Percentiles rank a stretch among this genome's conserved stretches.
Evolutionary conservation across 2,888 invertebrate genomes (phyloP).

Genomic region (Epiblema foenella): DNA sequence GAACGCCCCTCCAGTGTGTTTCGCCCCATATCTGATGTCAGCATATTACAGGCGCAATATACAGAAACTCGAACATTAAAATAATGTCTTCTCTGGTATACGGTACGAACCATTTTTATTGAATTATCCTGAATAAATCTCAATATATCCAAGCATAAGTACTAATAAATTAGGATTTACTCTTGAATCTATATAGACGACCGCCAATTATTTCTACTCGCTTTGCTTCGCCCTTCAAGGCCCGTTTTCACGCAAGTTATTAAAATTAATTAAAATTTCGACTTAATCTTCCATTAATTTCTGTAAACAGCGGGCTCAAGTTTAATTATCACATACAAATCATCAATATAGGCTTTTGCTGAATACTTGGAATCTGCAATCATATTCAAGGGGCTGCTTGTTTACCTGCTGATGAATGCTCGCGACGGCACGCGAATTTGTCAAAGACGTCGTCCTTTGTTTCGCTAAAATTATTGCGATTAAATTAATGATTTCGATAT

Average conservation of each 20-base stretch:
- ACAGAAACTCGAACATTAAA: no score
- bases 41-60: no score
- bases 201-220: constrained; percentile 18
- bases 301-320: constrained; percentile 22
- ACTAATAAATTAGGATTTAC: background rate
- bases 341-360: constrained; percentile 34
- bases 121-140: background rate
- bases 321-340: constrained; percentile 41
- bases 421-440: constrained; percentile 69
- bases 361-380: constrained; percentile 33
- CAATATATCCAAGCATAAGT: background rate
- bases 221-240: constrained; percentile 19
- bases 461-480: constrained; percentile 76
- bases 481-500: constrained; percentile 77
- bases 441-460: constrained; percentile 74
- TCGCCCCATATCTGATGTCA: no score
- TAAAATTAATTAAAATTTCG: constrained; percentile 27
- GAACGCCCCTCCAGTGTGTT: no score
- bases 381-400: constrained; percentile 30
- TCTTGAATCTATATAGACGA: constrained; percentile 3
- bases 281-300: constrained; percentile 37
- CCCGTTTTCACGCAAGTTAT: constrained; percentile 21
- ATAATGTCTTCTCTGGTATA: no score
- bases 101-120: no score
- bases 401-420: constrained; percentile 59